A percentile compares a stretch with the other conserved stretches of the same genome.
Evolutionary conservation across 2,797 vertebrate genomes (phyloP).

Genomic region (Scleropages formosus): DNA sequence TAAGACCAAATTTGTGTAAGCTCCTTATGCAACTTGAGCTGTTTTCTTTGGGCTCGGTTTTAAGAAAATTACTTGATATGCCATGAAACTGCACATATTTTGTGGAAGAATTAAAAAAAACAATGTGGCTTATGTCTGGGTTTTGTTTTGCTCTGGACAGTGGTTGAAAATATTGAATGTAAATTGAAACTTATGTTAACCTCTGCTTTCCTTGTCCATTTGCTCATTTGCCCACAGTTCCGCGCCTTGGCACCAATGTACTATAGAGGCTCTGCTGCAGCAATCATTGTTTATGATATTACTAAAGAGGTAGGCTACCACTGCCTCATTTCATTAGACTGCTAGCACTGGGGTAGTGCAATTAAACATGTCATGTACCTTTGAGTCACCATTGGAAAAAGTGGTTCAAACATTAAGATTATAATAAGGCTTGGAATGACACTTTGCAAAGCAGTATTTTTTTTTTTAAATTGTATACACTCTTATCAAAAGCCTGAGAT

Average conservation of each 20-base stretch:
- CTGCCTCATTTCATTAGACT: too few relatives aligned
- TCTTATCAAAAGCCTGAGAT: too few relatives aligned
- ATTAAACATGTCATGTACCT: too few relatives aligned
- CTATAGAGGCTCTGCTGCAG: slow-evolving; percentile 95
- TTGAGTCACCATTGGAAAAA: too few relatives aligned
- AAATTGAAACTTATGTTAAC: too few relatives aligned
- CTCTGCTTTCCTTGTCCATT: too few relatives aligned
- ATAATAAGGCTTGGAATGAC: too few relatives aligned
- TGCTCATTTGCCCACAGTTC: slow-evolving; percentile 73
- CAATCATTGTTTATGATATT: slow-evolving; percentile 97
- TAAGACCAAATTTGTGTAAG: background rate
- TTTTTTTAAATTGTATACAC: too few relatives aligned
- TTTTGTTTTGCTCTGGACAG: background rate
- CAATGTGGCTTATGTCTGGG: background rate
- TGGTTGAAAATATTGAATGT: background rate
- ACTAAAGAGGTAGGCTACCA: slow-evolving; percentile 86
- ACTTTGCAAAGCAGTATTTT: too few relatives aligned
- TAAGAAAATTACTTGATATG: background rate
- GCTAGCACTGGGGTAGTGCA: too few relatives aligned
- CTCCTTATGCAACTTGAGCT: background rate
- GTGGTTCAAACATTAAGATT: too few relatives aligned
- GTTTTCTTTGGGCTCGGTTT: background rate
- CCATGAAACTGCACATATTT: background rate
- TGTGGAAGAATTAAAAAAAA: background rate
- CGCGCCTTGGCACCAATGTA: slow-evolving; percentile 98